phyloP scores from a whole-genome alignment of 2,113 vertebrate genomes.

The Malurus alboscapulatus region DNA sequence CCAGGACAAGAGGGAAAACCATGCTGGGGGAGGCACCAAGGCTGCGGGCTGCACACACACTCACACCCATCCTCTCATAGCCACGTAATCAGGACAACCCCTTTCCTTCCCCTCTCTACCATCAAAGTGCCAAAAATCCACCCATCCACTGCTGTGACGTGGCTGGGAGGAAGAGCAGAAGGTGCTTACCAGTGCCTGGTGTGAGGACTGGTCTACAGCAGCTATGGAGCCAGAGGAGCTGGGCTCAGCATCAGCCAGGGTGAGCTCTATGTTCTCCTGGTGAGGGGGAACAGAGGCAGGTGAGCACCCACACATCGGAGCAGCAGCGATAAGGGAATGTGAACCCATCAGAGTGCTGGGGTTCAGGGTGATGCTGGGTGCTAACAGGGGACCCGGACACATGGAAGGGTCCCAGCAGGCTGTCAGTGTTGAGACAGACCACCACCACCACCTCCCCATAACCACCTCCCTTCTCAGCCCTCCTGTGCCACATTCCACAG shows the following conservation, averaged over 20 bases:
- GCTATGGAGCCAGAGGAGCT: constrained; percentile 83
- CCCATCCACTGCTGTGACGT: rapidly evolving
- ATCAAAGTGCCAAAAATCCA: background rate
- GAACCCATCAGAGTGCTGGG: background rate
- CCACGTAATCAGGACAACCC: background rate
- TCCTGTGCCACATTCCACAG: background rate
- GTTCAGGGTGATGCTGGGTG: background rate
- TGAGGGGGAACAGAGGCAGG: constrained; percentile 68
- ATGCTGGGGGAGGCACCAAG: rapidly evolving
- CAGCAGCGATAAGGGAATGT: background rate
- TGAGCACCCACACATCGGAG: constrained; percentile 46
- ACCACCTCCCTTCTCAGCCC: background rate
- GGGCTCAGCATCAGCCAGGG: constrained; percentile 90
- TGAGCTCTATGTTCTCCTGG: constrained; percentile 95
- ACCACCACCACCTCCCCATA: background rate
- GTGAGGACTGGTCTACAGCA: constrained; percentile 89
- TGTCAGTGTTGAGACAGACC: background rate
- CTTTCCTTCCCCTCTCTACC: background rate
- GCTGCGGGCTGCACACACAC: background rate
- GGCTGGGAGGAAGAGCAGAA: rapidly evolving
- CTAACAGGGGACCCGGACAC: background rate
- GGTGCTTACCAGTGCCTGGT: constrained; percentile 91
- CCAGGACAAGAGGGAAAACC: background rate
- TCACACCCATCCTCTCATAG: rapidly evolving
- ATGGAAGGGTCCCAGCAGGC: rapidly evolving